Percentiles rank a stretch among this genome's conserved stretches.
Conservation (phyloP, 2,797 vertebrate species). For the Amphiprion clarkii region DNA sequence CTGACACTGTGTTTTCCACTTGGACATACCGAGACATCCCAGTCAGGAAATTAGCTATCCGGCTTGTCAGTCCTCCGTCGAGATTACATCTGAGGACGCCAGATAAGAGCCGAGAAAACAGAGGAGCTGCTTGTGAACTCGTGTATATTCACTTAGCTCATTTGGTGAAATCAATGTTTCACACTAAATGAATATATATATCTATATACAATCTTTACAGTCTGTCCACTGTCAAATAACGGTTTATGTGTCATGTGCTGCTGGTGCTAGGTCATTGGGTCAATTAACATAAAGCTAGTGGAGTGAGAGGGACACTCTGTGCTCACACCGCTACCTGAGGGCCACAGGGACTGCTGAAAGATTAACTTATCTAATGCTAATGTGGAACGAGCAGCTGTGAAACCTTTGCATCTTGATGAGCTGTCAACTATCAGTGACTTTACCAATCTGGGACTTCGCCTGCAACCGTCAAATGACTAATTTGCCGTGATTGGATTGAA, state of each 20-base stretch:
- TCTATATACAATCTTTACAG: not conserved
- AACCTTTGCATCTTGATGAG: conserved; percentile 56
- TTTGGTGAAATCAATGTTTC: conserved; percentile 33
- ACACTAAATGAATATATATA: not conserved
- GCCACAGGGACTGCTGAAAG: conserved; percentile 26
- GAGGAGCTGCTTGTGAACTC: conserved; percentile 18
- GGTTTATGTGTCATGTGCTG: conserved; percentile 7
- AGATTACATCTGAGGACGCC: conserved; percentile 61
- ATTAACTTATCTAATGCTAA: conserved; percentile 51
- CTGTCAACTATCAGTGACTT: conserved; percentile 41
- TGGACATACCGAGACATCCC: conserved; percentile 42
- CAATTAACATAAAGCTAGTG: conserved; percentile 31
- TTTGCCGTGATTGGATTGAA: conserved; percentile 44
- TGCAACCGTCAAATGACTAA: conserved; percentile 46
- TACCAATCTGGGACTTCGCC: conserved; percentile 54
- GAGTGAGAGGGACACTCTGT: not conserved
- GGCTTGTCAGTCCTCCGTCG: conserved; percentile 45
- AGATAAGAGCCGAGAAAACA: conserved; percentile 43
- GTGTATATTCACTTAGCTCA: conserved; percentile 15
- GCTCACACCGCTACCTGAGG: conserved; percentile 18
- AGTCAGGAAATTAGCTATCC: conserved; percentile 63
- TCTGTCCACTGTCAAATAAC: not conserved
- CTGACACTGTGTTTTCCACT: conserved; percentile 54
- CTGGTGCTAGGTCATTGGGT: conserved; percentile 20
- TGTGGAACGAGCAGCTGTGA: conserved; percentile 44